Evolutionary conservation across 2,888 invertebrate species (phyloP).

Genomic region (Neoscelio sp.): DNA sequence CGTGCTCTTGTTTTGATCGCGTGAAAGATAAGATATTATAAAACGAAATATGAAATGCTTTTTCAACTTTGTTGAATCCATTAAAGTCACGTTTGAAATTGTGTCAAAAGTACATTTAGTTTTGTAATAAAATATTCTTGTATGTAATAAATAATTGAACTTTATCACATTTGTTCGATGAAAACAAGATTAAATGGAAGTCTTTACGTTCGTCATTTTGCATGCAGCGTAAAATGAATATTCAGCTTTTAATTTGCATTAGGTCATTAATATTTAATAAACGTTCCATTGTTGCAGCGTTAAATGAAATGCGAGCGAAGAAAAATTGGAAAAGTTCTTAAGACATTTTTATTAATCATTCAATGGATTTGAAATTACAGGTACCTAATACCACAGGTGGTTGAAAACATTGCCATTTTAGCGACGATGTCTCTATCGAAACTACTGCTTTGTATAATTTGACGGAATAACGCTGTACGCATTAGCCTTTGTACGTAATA

Average conservation of each 20-base stretch:
- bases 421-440: conserved; percentile 31
- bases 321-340: no score
- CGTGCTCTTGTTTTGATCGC: not conserved
- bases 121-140: not conserved
- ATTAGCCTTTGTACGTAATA: conserved; percentile 43
- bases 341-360: no score
- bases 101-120: conserved; percentile 4
- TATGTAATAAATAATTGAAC: not conserved
- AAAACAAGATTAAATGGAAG: no score
- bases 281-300: no score
- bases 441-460: conserved; percentile 33
- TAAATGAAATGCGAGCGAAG: no score
- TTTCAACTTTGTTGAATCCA: not conserved
- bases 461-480: conserved; percentile 1
- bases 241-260: no score
- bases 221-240: no score
- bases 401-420: conserved; percentile 4
- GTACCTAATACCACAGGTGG: not conserved
- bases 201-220: no score
- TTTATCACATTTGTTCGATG: not conserved
- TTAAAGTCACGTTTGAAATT: not conserved
- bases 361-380: conserved; percentile 3
- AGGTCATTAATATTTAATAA: no score
- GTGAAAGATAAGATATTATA: conserved; percentile 15
- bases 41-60: conserved; percentile 1